Evolutionary conservation across 1,140 invertebrate species (phyloP).

Genomic region (Pentalonia nigronervosa): DNA sequence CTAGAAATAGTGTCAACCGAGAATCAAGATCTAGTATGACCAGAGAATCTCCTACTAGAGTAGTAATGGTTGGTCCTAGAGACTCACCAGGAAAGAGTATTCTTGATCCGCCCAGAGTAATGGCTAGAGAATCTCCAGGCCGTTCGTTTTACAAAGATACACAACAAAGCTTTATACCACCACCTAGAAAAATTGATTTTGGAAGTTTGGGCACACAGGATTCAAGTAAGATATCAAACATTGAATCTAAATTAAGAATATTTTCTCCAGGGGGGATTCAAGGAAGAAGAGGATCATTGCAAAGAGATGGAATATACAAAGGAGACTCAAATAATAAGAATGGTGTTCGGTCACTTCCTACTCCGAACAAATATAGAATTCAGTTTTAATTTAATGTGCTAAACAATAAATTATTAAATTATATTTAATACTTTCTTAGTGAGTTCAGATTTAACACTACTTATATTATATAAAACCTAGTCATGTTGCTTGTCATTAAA

Average conservation of each 20-base stretch:
- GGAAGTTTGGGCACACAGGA: conserved; percentile 59
- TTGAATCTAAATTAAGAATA: conserved; percentile 61
- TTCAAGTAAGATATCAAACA: conserved; percentile 57
- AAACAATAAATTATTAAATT: not conserved
- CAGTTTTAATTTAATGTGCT: conserved; percentile 61
- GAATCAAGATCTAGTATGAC: conserved; percentile 59
- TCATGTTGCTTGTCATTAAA: conserved; percentile 15
- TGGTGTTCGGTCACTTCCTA: conserved; percentile 61
- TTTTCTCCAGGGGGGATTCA: conserved; percentile 58
- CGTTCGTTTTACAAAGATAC: conserved; percentile 57
- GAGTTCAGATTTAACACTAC: conserved; percentile 21
- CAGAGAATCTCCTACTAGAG: conserved; percentile 57
- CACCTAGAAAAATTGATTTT: conserved; percentile 62
- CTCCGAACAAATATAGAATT: conserved; percentile 63
- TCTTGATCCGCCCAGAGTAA: conserved; percentile 47
- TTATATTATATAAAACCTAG: conserved; percentile 26
- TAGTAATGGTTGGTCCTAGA: conserved; percentile 41
- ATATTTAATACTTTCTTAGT: not conserved
- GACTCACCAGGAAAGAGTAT: conserved; percentile 52
- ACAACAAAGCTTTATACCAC: conserved; percentile 61
- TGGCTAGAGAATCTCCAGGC: conserved; percentile 56
- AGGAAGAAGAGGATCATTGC: conserved; percentile 61
- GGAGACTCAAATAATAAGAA: conserved; percentile 56
- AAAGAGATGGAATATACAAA: conserved; percentile 56
- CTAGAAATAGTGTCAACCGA: conserved; percentile 50